Percentiles rank a stretch among this genome's conserved stretches.
phyloP scores from a whole-genome alignment of 2,888 invertebrate genomes.

The Drosophila stalkeri region DNA sequence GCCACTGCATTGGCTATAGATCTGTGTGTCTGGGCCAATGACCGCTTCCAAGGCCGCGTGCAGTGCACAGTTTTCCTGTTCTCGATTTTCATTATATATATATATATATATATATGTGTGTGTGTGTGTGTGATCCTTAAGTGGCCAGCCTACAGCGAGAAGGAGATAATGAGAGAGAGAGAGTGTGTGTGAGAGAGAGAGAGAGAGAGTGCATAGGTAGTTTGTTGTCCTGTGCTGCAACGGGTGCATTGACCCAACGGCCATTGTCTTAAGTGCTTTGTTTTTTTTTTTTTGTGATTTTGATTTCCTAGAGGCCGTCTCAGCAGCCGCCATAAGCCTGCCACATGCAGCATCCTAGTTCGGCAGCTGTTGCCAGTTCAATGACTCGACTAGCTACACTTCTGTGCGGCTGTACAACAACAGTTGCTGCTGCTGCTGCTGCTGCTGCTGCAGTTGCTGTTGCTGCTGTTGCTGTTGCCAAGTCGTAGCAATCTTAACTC shows the following conservation, averaged over 20 bases:
- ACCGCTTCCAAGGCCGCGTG: constrained; percentile 67
- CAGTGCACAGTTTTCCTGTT: constrained; percentile 66
- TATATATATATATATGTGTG: constrained; percentile 1
- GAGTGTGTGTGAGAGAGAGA: neutral
- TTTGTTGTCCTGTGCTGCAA: constrained; percentile 52
- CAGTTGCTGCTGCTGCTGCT: constrained; percentile 28
- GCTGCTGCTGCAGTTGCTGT: constrained; percentile 2
- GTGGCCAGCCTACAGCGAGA: constrained; percentile 35
- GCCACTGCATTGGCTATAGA: constrained; percentile 8
- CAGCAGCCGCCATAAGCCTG: constrained; percentile 30
- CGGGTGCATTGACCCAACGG: constrained; percentile 61
- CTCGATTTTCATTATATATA: constrained; percentile 67
- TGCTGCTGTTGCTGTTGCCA: constrained; percentile 17
- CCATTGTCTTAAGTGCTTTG: constrained; percentile 50
- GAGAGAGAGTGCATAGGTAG: constrained; percentile 3
- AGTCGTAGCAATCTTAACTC: constrained; percentile 12
- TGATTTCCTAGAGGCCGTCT: constrained; percentile 47
- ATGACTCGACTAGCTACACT: constrained; percentile 32
- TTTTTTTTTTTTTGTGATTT: constrained; percentile 21
- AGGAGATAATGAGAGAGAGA: too few species aligned
- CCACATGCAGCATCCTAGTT: constrained; percentile 48
- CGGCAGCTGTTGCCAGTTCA: constrained; percentile 42
- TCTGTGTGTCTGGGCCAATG: constrained; percentile 63
- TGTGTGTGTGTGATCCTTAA: constrained; percentile 49
- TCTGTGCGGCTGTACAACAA: constrained; percentile 43